A percentile compares a stretch with the other conserved stretches of the same genome.
Conservation (phyloP, 2,888 invertebrate genomes). For the Phymatocera aterrima region DNA sequence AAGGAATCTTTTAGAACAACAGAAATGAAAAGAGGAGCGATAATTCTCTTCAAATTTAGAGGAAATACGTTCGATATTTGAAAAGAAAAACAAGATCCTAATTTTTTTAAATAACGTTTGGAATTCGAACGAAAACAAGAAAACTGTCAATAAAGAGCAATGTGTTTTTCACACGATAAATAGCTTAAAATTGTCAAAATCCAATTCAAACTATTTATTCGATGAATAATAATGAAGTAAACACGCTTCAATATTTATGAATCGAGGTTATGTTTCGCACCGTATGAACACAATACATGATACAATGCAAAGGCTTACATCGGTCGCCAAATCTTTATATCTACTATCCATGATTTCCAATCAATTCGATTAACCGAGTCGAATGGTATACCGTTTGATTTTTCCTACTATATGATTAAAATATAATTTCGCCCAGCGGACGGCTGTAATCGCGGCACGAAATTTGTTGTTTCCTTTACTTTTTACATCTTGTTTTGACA, state of each 20-base stretch:
- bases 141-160: too few species aligned
- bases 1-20: too few species aligned
- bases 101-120: too few species aligned
- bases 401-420: too few species aligned
- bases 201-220: too few species aligned
- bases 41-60: background rate
- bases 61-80: background rate
- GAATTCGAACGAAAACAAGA: too few species aligned
- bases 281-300: background rate
- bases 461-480: background rate
- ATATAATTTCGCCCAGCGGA: background rate
- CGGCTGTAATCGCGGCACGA: background rate
- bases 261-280: background rate
- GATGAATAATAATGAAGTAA: too few species aligned
- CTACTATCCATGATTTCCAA: constrained; percentile 9
- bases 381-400: background rate
- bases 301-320: background rate
- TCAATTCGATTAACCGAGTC: background rate
- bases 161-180: too few species aligned
- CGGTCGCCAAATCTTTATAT: background rate
- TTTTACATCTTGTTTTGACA: background rate
- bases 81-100: background rate
- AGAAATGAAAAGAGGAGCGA: too few species aligned
- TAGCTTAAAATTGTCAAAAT: too few species aligned
- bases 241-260: background rate